These are phyloP conservation scores for Chromoteleia sp. DNA, from an alignment of 2,888 invertebrate species.

Conservation along the genomic window DNA sequence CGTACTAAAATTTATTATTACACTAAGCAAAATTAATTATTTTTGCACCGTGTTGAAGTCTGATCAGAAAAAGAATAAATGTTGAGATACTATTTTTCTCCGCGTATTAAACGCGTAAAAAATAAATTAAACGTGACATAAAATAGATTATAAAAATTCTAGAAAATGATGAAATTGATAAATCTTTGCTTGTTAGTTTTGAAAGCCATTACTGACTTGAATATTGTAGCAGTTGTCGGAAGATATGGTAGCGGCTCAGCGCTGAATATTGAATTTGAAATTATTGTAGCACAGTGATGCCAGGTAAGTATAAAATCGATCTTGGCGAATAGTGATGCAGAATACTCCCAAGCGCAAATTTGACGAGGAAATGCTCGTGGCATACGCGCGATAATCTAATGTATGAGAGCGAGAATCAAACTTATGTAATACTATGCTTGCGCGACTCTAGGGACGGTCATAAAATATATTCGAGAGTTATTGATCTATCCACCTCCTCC, in stretches of 20 bases:
- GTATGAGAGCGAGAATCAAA: constrained; percentile 44
- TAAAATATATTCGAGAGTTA: constrained; percentile 56
- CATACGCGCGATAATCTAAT: constrained; percentile 52
- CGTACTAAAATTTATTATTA: too few relatives aligned
- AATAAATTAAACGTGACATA: background rate
- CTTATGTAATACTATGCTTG: constrained; percentile 54
- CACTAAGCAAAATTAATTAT: too few relatives aligned
- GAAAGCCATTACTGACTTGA: background rate
- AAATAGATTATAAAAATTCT: too few relatives aligned
- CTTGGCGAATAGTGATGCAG: constrained; percentile 37
- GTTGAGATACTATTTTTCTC: too few relatives aligned
- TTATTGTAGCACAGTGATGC: constrained; percentile 35
- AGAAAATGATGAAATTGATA: too few relatives aligned
- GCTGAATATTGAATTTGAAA: constrained; percentile 47
- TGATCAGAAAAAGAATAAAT: too few relatives aligned
- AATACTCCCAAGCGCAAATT: constrained; percentile 44
- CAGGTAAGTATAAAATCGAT: constrained; percentile 55
- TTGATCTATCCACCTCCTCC: constrained; percentile 31
- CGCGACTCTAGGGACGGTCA: constrained; percentile 30
- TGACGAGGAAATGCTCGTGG: constrained; percentile 53
- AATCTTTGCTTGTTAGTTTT: background rate
- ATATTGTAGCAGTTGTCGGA: constrained; percentile 31
- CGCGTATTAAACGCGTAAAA: too few relatives aligned
- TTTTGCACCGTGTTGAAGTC: too few relatives aligned
- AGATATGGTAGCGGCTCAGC: constrained; percentile 11